Base-by-base conservation (phyloP, 2,113 vertebrate species). In the Cyanocitta stelleri region DNA sequence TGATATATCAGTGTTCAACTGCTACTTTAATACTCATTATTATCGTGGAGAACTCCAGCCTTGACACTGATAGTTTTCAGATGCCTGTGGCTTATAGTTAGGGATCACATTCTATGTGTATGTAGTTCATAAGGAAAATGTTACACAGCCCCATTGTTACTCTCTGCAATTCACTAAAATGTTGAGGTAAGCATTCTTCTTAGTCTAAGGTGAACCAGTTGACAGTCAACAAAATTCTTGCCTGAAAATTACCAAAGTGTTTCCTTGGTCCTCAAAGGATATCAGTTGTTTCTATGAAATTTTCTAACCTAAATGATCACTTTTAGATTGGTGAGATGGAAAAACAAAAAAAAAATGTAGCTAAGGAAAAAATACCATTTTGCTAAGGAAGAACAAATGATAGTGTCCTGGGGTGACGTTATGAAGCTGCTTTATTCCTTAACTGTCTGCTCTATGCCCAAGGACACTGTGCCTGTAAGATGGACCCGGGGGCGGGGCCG, bases 71-170 rank as follows among this genome's bases (percentile, higher is more conserved):
- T 23, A 56, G 15, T 41, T 56, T 84, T 29, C n/a, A 66, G 37
- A 61, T n/a, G 3, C 0, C 0, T 33, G 22, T 16, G 14, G 13
- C 22, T n/a, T 46, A 35, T 27, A 74, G 87, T 48, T 69, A 39
- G n/a, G 7, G 41, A 44, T 52, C 32, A 61, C 37, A 54, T 61
- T 61, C 54, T 51, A 66, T 2, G 1, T 21, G 3, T 22, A 77
- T 1, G 0, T 16, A n/a, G n/a, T 17, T 88, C 68, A 80, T 41
- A 69, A 52, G 43, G 9, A 35, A 85, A 74, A 68, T 2, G 3
- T 73, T 79, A 69, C 69, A 61, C 5, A 48, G n/a, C 29, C 8
- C 79, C 29, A n/a, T 14, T 85, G 16, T 13, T 44, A 62, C 7
- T 29, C 14, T 35, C 46, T 67, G 54, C 49, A 86, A 51, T 56